Conservation (phyloP, 2,888 invertebrate species). For the Biston betularia region DNA sequence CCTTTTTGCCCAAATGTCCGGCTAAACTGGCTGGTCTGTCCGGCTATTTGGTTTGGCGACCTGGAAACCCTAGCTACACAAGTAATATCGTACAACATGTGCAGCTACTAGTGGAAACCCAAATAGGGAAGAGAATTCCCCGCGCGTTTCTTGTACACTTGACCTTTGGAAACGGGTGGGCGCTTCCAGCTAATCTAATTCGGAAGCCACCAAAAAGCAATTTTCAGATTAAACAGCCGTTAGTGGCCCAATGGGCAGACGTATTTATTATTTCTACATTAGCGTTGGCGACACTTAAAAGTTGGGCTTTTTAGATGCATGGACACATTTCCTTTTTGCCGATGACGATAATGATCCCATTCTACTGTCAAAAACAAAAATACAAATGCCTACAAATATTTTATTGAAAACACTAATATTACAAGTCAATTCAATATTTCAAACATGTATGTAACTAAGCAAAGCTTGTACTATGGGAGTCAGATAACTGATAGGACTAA, state of each 20-base stretch:
- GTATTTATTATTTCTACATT: conserved; percentile 61
- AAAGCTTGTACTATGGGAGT: too few relatives aligned
- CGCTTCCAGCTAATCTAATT: conserved; percentile 32
- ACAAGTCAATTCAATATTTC: too few relatives aligned
- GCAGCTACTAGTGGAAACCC: neutral
- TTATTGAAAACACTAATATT: too few relatives aligned
- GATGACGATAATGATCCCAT: neutral
- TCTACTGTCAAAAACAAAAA: neutral
- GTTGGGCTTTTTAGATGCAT: conserved; percentile 13
- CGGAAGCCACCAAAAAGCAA: conserved; percentile 52
- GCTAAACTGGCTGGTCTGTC: too few relatives aligned
- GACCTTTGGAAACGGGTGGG: conserved; percentile 18
- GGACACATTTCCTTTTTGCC: neutral
- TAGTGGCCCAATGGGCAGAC: conserved; percentile 42
- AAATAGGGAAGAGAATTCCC: neutral
- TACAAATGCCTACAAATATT: too few relatives aligned
- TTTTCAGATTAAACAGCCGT: conserved; percentile 61
- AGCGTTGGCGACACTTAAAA: conserved; percentile 23
- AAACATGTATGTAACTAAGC: too few relatives aligned
- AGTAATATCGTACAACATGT: neutral
- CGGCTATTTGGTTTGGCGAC: too few relatives aligned
- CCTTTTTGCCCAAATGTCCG: too few relatives aligned
- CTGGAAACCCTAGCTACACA: too few relatives aligned
- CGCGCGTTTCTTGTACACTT: conserved; percentile 11
- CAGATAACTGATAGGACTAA: too few relatives aligned